These are phyloP conservation scores for Willisornis vidua DNA, from an alignment of 2,113 vertebrate genomes.

Conservation along the genomic window DNA sequence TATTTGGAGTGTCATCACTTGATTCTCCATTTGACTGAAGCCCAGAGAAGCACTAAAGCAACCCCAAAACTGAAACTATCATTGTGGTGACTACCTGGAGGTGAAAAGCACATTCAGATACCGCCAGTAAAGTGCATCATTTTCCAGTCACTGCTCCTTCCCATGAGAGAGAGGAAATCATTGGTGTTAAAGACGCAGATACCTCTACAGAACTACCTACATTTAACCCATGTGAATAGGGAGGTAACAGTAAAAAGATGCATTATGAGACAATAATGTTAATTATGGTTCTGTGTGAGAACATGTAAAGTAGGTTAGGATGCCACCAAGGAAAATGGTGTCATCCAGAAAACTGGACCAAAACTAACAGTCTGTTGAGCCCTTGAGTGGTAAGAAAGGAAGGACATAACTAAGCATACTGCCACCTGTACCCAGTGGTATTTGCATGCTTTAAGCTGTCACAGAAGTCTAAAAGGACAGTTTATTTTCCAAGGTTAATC, in stretches of 20 bases:
- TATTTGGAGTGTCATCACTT: background rate
- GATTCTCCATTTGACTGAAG: background rate
- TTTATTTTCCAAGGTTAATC: background rate
- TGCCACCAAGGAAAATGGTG: background rate
- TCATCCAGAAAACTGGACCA: background rate
- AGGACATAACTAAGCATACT: background rate
- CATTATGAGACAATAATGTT: background rate
- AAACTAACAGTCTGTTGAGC: background rate
- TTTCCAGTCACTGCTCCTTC: background rate
- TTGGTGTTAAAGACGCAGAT: background rate
- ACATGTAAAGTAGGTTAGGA: background rate
- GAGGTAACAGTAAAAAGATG: background rate
- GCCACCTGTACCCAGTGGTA: background rate
- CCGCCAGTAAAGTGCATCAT: background rate
- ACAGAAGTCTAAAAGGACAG: background rate
- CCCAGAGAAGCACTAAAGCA: background rate
- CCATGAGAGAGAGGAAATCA: background rate
- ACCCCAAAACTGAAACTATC: background rate
- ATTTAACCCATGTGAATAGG: background rate
- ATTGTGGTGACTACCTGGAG: background rate
- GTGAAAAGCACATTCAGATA: background rate
- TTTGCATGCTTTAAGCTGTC: background rate
- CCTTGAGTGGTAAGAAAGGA: background rate
- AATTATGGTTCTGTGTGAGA: background rate
- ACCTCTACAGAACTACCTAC: background rate